Percentiles rank a stretch among this genome's conserved stretches.
phyloP scores from a whole-genome alignment of 2,888 invertebrate species.

The Lottia scabra region DNA sequence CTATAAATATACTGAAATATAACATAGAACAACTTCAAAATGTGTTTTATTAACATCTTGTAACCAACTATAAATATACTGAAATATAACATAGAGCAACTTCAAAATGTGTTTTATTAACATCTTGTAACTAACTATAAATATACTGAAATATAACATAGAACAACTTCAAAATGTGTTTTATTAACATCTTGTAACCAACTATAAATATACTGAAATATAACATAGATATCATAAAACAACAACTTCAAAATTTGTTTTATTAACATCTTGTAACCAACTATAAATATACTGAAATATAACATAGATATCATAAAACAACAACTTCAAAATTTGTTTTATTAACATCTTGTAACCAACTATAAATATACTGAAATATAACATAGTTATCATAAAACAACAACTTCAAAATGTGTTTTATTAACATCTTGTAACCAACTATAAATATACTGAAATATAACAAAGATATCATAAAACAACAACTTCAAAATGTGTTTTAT shows the following conservation, averaged over 20 bases:
- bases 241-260: conserved; percentile 86
- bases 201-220: too few relatives aligned
- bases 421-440: conserved; percentile 90
- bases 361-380: conserved; percentile 80
- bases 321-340: too few relatives aligned
- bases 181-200: too few relatives aligned
- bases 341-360: conserved; percentile 89
- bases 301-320: too few relatives aligned
- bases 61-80: conserved; percentile 92
- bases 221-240: too few relatives aligned
- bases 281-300: conserved; percentile 81
- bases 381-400: conserved; percentile 68
- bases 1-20: conserved; percentile 81
- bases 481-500: conserved; percentile 85
- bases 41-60: conserved; percentile 84
- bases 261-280: conserved; percentile 89
- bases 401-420: conserved; percentile 86
- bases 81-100: conserved; percentile 74
- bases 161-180: too few relatives aligned
- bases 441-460: conserved; percentile 81
- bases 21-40: too few relatives aligned
- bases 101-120: conserved; percentile 86
- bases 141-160: conserved; percentile 76
- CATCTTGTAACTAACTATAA: conserved; percentile 89
- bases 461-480: too few relatives aligned